Conservation (phyloP, 2,888 invertebrate species). For the Drosophila lacicola region DNA sequence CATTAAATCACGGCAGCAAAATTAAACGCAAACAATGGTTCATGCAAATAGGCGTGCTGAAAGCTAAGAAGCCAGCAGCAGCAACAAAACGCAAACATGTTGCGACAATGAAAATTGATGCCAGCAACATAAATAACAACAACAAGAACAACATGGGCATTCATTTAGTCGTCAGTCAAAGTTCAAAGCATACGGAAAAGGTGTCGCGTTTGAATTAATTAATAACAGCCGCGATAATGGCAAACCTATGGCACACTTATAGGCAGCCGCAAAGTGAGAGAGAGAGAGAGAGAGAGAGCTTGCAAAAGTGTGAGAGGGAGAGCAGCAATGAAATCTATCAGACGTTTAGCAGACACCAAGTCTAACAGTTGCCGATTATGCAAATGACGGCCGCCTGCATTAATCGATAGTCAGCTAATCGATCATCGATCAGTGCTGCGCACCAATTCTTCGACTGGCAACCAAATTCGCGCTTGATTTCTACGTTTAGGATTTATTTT, state of each 20-base stretch:
- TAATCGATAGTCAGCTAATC: slow-evolving; percentile 58
- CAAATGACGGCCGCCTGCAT: slow-evolving; percentile 52
- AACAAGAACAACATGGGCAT: slow-evolving; percentile 36
- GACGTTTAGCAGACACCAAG: slow-evolving; percentile 43
- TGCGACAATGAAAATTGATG: slow-evolving; percentile 30
- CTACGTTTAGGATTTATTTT: slow-evolving; percentile 20
- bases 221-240: slow-evolving; percentile 41
- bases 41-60: slow-evolving; percentile 62
- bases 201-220: slow-evolving; percentile 74
- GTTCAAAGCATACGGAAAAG: slow-evolving; percentile 57
- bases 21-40: slow-evolving; percentile 50
- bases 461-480: slow-evolving; percentile 27
- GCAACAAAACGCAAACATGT: slow-evolving; percentile 34
- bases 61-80: slow-evolving; percentile 31
- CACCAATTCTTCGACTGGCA: slow-evolving; percentile 35
- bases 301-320: slow-evolving; percentile 6
- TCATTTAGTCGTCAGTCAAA: slow-evolving; percentile 51
- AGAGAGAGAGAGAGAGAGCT: not conserved
- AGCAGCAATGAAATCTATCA: slow-evolving; percentile 19
- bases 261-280: not conserved
- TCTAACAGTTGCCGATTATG: slow-evolving; percentile 53
- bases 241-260: slow-evolving; percentile 58
- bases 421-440: slow-evolving; percentile 40
- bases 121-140: slow-evolving; percentile 22
- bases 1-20: slow-evolving; percentile 49